These are phyloP conservation scores for Vanessa atalanta DNA, from an alignment of 1,140 invertebrate genomes.

Conservation along the genomic window DNA sequence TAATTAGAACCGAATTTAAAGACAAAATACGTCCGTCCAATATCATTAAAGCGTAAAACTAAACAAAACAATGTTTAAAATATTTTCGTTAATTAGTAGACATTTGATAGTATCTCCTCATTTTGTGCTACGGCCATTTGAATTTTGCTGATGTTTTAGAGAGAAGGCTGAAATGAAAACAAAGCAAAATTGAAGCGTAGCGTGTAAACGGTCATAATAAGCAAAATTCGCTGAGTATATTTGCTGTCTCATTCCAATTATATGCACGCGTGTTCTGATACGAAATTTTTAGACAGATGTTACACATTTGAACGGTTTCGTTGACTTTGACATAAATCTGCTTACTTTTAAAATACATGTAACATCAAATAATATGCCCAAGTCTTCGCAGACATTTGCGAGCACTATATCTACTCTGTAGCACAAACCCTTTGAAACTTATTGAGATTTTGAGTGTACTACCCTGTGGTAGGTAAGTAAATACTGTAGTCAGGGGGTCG, in stretches of 20 bases:
- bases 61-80: no score
- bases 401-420: no score
- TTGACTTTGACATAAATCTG: not conserved
- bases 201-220: slow-evolving; percentile 33
- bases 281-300: not conserved
- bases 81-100: no score
- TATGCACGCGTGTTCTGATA: slow-evolving; percentile 19
- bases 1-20: no score
- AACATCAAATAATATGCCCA: not conserved
- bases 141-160: not conserved
- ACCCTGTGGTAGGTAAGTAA: no score
- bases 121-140: not conserved
- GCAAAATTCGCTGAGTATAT: slow-evolving; percentile 33
- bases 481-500: no score
- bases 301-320: not conserved
- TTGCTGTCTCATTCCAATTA: slow-evolving; percentile 41
- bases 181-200: slow-evolving; percentile 23
- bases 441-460: no score
- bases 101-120: not conserved
- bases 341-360: not conserved
- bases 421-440: no score
- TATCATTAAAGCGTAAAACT: no score
- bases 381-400: no score
- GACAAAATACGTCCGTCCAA: no score
- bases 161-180: not conserved